Conservation (phyloP, 2,888 invertebrate species). For the Heliothis peltigera region DNA sequence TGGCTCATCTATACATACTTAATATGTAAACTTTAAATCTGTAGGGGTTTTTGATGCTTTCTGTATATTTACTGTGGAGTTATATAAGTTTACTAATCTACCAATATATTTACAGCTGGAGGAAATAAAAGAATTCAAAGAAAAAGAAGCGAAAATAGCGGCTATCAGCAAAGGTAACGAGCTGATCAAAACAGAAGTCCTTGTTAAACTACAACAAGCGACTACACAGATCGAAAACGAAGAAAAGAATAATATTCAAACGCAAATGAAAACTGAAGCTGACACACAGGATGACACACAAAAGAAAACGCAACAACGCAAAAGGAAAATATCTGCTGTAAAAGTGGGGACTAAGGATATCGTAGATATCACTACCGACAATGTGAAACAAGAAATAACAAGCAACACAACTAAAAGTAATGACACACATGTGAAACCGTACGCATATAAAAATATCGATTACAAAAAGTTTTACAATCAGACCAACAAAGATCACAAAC, state of each 20-base stretch:
- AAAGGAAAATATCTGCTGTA: slow-evolving; percentile 69
- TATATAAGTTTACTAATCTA: not conserved
- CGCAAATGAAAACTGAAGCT: slow-evolving; percentile 17
- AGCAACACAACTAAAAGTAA: slow-evolving; percentile 55
- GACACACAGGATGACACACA: slow-evolving; percentile 38
- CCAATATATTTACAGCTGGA: slow-evolving; percentile 70
- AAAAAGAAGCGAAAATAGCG: slow-evolving; percentile 78
- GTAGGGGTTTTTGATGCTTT: too few relatives aligned
- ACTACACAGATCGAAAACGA: slow-evolving; percentile 67
- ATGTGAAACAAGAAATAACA: slow-evolving; percentile 53
- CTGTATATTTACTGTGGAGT: not conserved
- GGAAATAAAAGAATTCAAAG: slow-evolving; percentile 77
- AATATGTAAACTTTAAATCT: too few relatives aligned
- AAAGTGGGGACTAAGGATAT: slow-evolving; percentile 60
- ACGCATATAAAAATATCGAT: slow-evolving; percentile 74
- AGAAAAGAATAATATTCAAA: slow-evolving; percentile 27
- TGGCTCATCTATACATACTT: too few relatives aligned
- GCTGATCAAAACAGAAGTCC: slow-evolving; percentile 75
- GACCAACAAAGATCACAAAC: slow-evolving; percentile 70
- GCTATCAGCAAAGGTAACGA: slow-evolving; percentile 77
- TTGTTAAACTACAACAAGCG: slow-evolving; percentile 72
- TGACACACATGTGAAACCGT: slow-evolving; percentile 63
- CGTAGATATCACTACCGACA: slow-evolving; percentile 37
- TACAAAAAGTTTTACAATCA: slow-evolving; percentile 78
- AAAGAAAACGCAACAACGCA: slow-evolving; percentile 66